Conservation (phyloP, 2,888 invertebrate species). For the Agonopterix arenella region DNA sequence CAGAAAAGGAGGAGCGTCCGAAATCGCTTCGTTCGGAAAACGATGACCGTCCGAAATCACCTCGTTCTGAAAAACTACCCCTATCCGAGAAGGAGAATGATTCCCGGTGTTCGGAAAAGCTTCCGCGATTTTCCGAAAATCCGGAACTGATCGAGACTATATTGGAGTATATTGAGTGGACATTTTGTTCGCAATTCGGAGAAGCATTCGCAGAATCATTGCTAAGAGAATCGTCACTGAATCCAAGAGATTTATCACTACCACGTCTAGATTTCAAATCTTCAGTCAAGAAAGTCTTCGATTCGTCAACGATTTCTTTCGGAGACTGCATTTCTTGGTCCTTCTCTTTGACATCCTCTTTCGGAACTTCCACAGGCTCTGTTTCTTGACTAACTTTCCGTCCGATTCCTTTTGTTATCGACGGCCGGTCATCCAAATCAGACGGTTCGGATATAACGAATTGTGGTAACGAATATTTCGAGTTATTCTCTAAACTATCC, state of each 20-base stretch:
- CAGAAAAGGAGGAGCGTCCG: conserved; percentile 61
- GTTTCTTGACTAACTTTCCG: conserved; percentile 81
- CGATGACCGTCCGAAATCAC: conserved; percentile 59
- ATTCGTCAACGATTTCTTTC: conserved; percentile 41
- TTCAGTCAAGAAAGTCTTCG: conserved; percentile 34
- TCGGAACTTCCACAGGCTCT: conserved; percentile 35
- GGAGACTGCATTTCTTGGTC: conserved; percentile 62
- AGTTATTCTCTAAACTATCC: conserved; percentile 80
- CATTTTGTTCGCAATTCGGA: conserved; percentile 72
- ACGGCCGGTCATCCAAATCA: conserved; percentile 82
- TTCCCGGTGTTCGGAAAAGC: conserved; percentile 65
- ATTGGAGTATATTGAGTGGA: conserved; percentile 68
- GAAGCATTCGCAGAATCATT: conserved; percentile 78
- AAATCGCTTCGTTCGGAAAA: conserved; percentile 77
- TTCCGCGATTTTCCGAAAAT: conserved; percentile 75
- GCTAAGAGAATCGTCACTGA: conserved; percentile 85
- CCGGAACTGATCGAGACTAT: conserved; percentile 78
- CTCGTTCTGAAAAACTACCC: conserved; percentile 66
- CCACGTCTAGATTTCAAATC: conserved; percentile 76
- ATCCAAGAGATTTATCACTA: conserved; percentile 82
- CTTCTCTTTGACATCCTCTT: conserved; percentile 31
- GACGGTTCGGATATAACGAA: conserved; percentile 85
- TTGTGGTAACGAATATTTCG: conserved; percentile 71
- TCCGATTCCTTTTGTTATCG: conserved; percentile 88
- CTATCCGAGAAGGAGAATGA: conserved; percentile 68